Conservation (phyloP, 2,113 vertebrate species). For the Leptosomus discolor region DNA sequence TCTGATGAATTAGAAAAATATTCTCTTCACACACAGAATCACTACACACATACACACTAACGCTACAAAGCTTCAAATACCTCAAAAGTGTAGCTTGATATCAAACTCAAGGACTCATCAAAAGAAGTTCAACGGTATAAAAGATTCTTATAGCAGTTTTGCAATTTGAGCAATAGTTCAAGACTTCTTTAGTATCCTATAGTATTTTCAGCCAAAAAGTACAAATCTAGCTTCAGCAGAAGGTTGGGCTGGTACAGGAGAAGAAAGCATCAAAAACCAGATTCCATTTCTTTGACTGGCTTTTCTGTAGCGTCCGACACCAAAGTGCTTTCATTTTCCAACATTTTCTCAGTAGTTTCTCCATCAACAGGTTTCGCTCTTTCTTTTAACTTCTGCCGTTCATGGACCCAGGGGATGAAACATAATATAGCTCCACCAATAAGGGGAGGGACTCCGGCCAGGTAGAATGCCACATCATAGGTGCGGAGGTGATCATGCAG, state of each 20-base stretch:
- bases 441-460: slow-evolving; percentile 93
- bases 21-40: slow-evolving; percentile 17
- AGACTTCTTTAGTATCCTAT: slow-evolving; percentile 27
- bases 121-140: slow-evolving; percentile 23
- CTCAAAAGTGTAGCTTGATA: slow-evolving; percentile 24
- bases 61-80: slow-evolving; percentile 17
- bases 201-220: slow-evolving; percentile 55
- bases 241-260: slow-evolving; percentile 27
- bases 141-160: slow-evolving; percentile 44
- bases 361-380: slow-evolving; percentile 28
- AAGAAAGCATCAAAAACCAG: slow-evolving; percentile 75
- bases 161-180: slow-evolving; percentile 35
- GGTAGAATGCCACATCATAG: slow-evolving; percentile 91
- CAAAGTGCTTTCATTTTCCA: slow-evolving; percentile 69
- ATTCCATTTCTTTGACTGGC: slow-evolving; percentile 74
- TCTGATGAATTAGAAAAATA: slow-evolving; percentile 47
- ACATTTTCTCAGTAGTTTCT: slow-evolving; percentile 79
- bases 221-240: slow-evolving; percentile 41
- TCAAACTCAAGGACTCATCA: not conserved
- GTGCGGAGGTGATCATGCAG: slow-evolving; percentile 82
- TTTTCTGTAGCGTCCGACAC: slow-evolving; percentile 25
- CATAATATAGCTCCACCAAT: slow-evolving; percentile 88
- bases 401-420: slow-evolving; percentile 90
- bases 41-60: not conserved
- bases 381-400: slow-evolving; percentile 66